Base-by-base conservation (phyloP, 2,888 invertebrate species). In the Agriopis aurantiaria region DNA sequence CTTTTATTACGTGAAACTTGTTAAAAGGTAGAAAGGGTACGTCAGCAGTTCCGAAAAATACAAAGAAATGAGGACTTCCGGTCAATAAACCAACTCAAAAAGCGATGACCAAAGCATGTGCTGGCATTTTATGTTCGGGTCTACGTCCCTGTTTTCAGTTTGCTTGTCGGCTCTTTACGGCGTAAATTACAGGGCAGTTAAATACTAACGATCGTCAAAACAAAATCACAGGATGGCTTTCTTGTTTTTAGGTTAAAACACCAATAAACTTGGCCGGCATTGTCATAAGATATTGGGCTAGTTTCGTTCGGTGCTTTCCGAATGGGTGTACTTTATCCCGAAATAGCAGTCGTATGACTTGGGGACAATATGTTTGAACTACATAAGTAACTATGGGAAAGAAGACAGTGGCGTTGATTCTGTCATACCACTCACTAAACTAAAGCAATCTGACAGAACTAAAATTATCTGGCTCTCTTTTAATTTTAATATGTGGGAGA, bases 171-270 rank as follows among this genome's bases (percentile, higher is more conserved):
- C 45, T 55, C 52, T 70, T 70, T 63, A 63, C n/a, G 49, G 65
- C 65, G 69, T 53, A 57, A 62, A 66, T 69, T 57, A 70, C 62
- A 48, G 49, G 49, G 66, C 17, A 66, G 59, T 66, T 67, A 71
- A 70, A 66, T 12, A 45, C 14, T n/a, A 55, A 55, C 45, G 70
- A 45, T 66, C 70, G 43, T 71, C 66, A 71, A 67, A 66, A 60
- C 43, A 14, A 40, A 63, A 66, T 70, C 57, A 53, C 53, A 11
- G 52, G 33, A 58, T 62, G 57, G 60, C 58, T 55, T 9, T 46
- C 23, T 41, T 53, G 60, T 69, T 69, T 60, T 65, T 48, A 69
- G 61, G 60, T 60, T 60, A 51, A 59, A 63, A 45, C 51, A 41
- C 33, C 45, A 45, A 68, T 65, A 69, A 69, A 65, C 65, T 51